Evolutionary conservation across 2,797 vertebrate genomes (phyloP).

Genomic region (Mus minutoides): DNA sequence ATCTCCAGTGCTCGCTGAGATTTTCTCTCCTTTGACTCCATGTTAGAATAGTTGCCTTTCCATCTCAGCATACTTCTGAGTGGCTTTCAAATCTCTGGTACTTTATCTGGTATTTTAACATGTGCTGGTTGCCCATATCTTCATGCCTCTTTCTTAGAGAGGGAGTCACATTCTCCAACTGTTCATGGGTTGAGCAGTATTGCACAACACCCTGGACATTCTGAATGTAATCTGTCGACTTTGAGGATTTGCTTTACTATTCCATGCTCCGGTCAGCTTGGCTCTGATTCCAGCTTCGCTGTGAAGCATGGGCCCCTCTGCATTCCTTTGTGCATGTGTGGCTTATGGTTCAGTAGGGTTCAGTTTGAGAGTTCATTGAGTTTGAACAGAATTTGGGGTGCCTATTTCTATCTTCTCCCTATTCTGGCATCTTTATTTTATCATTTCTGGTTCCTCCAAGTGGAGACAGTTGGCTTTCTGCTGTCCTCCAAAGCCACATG

Average conservation of each 20-base stretch:
- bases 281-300: not conserved
- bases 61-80: not conserved
- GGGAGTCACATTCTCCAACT: not conserved
- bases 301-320: not conserved
- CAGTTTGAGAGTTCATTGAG: not conserved
- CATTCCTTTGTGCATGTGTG: not conserved
- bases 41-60: conserved; percentile 4
- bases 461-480: not conserved
- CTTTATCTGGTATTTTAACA: not conserved
- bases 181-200: not conserved
- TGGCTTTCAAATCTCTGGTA: not conserved
- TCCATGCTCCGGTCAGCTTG: not conserved
- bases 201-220: not conserved
- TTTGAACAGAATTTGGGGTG: not conserved
- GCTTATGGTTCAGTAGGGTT: not conserved
- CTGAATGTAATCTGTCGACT: not conserved
- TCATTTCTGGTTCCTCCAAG: not conserved
- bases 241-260: conserved; percentile 39
- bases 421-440: not conserved
- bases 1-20: conserved; percentile 7
- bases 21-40: conserved; percentile 20
- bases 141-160: not conserved
- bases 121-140: not conserved
- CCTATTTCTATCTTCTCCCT: not conserved
- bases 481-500: not conserved